Evolutionary conservation across 2,797 vertebrate genomes (phyloP).

Genomic region (Clarias platycephalus): DNA sequence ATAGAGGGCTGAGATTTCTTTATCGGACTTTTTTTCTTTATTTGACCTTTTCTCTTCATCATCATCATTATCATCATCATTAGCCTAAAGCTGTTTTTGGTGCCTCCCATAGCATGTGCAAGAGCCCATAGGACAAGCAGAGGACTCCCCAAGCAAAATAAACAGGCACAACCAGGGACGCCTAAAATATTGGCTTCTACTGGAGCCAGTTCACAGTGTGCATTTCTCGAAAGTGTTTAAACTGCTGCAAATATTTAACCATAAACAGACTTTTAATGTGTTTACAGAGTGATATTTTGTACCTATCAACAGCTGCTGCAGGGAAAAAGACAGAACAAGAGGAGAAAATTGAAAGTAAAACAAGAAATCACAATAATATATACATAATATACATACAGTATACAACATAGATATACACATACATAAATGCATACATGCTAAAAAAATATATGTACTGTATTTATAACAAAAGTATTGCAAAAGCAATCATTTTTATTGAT

Average conservation of each 20-base stretch:
- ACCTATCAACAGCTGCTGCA: conserved; percentile 45
- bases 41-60: conserved; percentile 40
- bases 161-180: conserved; percentile 48
- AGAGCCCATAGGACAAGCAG: conserved; percentile 21
- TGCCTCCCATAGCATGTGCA: conserved; percentile 12
- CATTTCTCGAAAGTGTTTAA: conserved; percentile 56
- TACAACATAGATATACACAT: neutral
- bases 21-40: conserved; percentile 36
- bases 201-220: conserved; percentile 27
- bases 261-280: conserved; percentile 58
- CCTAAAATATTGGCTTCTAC: conserved; percentile 29
- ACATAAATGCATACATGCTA: neutral
- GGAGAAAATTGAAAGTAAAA: neutral
- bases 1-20: conserved; percentile 28
- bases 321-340: conserved; percentile 3
- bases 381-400: neutral
- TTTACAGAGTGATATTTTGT: conserved; percentile 52
- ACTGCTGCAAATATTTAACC: conserved; percentile 47
- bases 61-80: conserved; percentile 29
- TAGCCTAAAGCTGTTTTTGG: conserved; percentile 29
- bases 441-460: too few species aligned
- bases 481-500: too few species aligned
- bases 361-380: neutral
- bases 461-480: too few species aligned
- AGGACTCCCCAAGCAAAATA: conserved; percentile 48